These are phyloP conservation scores for Archips crataeganus DNA, from an alignment of 2,888 invertebrate genomes.

Conservation along the genomic window DNA sequence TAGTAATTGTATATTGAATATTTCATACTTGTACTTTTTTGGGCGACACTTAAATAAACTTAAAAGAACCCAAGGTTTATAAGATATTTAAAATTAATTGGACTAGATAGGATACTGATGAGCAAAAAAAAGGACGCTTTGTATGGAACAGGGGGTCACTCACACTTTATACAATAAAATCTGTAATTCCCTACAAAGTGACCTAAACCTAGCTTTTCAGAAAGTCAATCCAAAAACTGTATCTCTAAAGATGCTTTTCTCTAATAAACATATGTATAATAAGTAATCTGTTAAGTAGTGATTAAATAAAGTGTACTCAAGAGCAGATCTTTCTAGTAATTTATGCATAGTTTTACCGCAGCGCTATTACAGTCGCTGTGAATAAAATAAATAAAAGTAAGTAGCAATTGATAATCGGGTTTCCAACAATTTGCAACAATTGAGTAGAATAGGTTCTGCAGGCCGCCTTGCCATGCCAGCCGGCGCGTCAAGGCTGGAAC, in stretches of 20 bases:
- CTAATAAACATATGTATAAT: not conserved
- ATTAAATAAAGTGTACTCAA: not conserved
- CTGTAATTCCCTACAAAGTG: no score
- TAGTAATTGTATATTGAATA: not conserved
- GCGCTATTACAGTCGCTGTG: constrained; percentile 18
- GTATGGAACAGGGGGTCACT: no score
- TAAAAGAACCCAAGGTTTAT: no score
- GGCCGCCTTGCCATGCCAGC: not conserved
- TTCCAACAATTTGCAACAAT: constrained; percentile 5
- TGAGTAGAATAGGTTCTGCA: constrained; percentile 9
- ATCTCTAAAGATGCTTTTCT: no score
- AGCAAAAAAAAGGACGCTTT: no score
- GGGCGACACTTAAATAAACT: no score
- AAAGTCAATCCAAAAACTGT: no score
- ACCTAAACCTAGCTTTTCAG: no score
- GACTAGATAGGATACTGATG: no score
- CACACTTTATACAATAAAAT: no score
- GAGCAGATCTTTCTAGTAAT: not conserved
- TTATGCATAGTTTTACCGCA: not conserved
- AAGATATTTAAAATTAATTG: no score
- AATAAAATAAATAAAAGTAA: constrained; percentile 24
- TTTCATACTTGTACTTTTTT: no score
- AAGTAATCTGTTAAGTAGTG: not conserved
- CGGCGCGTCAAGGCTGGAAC: constrained; percentile 7
- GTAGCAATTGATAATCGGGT: constrained; percentile 10